phyloP scores from a whole-genome alignment of 2,113 vertebrate genomes.

The Sminthopsis crassicaudata region DNA sequence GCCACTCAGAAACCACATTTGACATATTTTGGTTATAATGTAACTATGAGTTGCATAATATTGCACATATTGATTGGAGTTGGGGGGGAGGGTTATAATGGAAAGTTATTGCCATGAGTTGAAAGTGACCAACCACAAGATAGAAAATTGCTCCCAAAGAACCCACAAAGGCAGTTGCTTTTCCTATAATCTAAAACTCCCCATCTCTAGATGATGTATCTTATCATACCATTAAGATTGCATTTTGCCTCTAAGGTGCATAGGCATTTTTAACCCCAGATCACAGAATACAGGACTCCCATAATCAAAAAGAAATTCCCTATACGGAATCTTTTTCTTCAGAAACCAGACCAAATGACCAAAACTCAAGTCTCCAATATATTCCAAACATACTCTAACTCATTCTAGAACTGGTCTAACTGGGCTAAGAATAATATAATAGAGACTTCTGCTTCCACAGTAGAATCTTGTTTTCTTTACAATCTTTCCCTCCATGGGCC shows the following conservation, averaged over 20 bases:
- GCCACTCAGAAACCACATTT: slow-evolving; percentile 77
- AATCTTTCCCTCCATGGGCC: background rate
- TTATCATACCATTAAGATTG: slow-evolving; percentile 23
- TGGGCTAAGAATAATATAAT: slow-evolving; percentile 6
- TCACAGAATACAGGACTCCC: slow-evolving; percentile 5
- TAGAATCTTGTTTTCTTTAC: slow-evolving; percentile 15
- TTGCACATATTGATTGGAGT: slow-evolving; percentile 70
- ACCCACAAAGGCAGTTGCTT: slow-evolving; percentile 57
- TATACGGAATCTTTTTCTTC: slow-evolving; percentile 32
- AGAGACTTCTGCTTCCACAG: background rate
- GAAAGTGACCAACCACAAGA: slow-evolving; percentile 67
- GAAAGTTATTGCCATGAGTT: slow-evolving; percentile 71
- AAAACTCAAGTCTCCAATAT: background rate
- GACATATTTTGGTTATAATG: slow-evolving; percentile 77
- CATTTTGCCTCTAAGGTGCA: background rate
- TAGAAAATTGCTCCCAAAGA: slow-evolving; percentile 69
- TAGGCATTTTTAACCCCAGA: slow-evolving; percentile 37
- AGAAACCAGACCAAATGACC: slow-evolving; percentile 18
- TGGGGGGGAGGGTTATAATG: slow-evolving; percentile 63
- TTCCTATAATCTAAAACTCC: slow-evolving; percentile 61
- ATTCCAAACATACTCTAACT: background rate
- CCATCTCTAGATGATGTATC: slow-evolving; percentile 25
- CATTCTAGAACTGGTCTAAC: background rate
- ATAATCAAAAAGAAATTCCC: slow-evolving; percentile 49
- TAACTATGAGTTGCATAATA: slow-evolving; percentile 74